Conservation (phyloP, 2,113 vertebrate species). For the Pterophyllum scalare region DNA sequence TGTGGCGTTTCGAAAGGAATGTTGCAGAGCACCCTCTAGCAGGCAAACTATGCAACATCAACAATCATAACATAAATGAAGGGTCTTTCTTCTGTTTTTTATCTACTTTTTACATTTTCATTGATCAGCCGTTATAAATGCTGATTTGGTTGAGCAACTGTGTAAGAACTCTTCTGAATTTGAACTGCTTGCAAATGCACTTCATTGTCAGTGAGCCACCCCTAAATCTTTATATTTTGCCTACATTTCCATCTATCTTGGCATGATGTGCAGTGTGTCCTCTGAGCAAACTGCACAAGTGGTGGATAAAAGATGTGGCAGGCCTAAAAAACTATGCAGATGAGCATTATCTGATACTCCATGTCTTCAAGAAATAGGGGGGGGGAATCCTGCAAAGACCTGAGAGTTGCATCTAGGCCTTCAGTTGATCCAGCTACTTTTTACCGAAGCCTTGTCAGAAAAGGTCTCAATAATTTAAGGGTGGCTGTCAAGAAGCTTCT, state of each 20-base stretch:
- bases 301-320: too few species aligned
- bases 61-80: not conserved
- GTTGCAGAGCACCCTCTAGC: not conserved
- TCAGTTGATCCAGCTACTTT: too few species aligned
- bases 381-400: too few species aligned
- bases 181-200: constrained; percentile 45
- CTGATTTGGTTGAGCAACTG: constrained; percentile 47
- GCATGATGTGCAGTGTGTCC: too few species aligned
- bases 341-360: too few species aligned
- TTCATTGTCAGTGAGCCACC: constrained; percentile 16
- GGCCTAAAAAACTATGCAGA: too few species aligned
- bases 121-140: not conserved
- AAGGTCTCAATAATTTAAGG: too few species aligned
- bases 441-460: too few species aligned
- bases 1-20: not conserved
- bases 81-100: not conserved
- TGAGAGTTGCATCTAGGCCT: too few species aligned
- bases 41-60: not conserved
- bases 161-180: constrained; percentile 50
- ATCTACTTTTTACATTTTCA: not conserved
- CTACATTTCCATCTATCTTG: not conserved
- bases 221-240: not conserved
- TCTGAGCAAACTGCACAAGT: too few species aligned
- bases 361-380: too few species aligned
- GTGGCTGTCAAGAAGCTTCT: too few species aligned